phyloP scores from a whole-genome alignment of 1,140 invertebrate genomes.

The Diabrotica virgifera region DNA sequence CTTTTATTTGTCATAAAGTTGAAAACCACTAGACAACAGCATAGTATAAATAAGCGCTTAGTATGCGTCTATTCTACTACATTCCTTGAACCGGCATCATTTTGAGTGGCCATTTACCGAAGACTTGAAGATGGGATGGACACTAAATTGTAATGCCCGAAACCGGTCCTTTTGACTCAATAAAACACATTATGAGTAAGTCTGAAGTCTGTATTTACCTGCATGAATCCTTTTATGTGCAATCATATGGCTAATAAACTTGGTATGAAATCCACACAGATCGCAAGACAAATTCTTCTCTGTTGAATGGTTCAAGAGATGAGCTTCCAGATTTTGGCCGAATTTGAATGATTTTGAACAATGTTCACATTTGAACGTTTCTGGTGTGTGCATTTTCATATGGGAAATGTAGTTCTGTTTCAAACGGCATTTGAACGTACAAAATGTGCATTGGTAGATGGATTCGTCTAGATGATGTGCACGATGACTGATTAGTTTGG shows the following conservation, averaged over 20 bases:
- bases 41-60: too few species aligned
- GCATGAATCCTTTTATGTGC: constrained; percentile 65
- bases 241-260: constrained; percentile 65
- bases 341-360: constrained; percentile 46
- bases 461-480: constrained; percentile 46
- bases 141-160: too few species aligned
- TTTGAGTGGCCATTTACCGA: too few species aligned
- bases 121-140: too few species aligned
- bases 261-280: constrained; percentile 64
- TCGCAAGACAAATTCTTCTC: constrained; percentile 59
- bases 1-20: too few species aligned
- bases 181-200: too few species aligned
- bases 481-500: constrained; percentile 44
- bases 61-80: too few species aligned
- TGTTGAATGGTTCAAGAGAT: constrained; percentile 56
- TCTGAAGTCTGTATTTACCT: constrained; percentile 41
- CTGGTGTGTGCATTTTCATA: constrained; percentile 45
- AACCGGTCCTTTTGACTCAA: too few species aligned
- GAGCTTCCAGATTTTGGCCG: constrained; percentile 57
- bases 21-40: too few species aligned
- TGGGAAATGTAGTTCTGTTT: constrained; percentile 53
- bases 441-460: constrained; percentile 49
- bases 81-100: too few species aligned
- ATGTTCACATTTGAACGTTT: constrained; percentile 45
- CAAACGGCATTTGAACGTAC: constrained; percentile 55